A percentile compares a stretch with the other conserved stretches of the same genome.
Conservation (phyloP, 2,797 vertebrate species). For the Sebastes cheni region DNA sequence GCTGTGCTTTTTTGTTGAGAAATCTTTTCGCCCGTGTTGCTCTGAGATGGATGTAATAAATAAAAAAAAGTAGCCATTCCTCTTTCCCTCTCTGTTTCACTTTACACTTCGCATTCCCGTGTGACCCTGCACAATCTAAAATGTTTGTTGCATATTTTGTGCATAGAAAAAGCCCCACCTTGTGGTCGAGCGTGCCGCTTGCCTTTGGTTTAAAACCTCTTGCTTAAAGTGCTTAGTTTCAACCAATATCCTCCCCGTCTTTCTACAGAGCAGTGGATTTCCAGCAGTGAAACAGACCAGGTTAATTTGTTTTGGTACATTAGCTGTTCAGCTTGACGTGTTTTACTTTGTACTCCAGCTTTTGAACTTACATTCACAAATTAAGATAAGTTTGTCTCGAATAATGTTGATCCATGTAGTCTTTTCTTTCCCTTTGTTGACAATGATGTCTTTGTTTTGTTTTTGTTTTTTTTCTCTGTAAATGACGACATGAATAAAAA, state of each 20-base stretch:
- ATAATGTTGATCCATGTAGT: constrained; percentile 68
- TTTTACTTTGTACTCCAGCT: constrained; percentile 57
- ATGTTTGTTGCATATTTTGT: constrained; percentile 20
- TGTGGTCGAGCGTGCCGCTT: constrained; percentile 14
- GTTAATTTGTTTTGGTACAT: constrained; percentile 45
- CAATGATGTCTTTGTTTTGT: constrained; percentile 25
- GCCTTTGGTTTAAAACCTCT: constrained; percentile 31
- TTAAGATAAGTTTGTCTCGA: constrained; percentile 58
- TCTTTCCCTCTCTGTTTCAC: constrained; percentile 13
- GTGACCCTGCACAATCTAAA: constrained; percentile 6
- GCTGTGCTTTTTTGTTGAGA: constrained; percentile 32
- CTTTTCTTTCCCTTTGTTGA: constrained; percentile 41
- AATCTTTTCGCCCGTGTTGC: constrained; percentile 20
- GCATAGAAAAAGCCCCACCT: not conserved
- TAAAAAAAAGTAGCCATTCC: constrained; percentile 60
- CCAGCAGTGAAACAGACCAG: constrained; percentile 3
- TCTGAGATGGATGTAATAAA: constrained; percentile 52
- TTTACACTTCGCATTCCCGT: constrained; percentile 45
- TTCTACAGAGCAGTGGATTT: constrained; percentile 10
- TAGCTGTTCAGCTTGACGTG: constrained; percentile 43
- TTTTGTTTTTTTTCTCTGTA: constrained; percentile 46
- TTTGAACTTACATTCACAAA: constrained; percentile 49
- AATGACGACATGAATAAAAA: constrained; percentile 70
- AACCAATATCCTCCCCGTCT: not conserved
- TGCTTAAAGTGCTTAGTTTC: constrained; percentile 15